Evolutionary conservation across 2,113 vertebrate species (phyloP).

Genomic region (Pseudolaguvia tuberculata): DNA sequence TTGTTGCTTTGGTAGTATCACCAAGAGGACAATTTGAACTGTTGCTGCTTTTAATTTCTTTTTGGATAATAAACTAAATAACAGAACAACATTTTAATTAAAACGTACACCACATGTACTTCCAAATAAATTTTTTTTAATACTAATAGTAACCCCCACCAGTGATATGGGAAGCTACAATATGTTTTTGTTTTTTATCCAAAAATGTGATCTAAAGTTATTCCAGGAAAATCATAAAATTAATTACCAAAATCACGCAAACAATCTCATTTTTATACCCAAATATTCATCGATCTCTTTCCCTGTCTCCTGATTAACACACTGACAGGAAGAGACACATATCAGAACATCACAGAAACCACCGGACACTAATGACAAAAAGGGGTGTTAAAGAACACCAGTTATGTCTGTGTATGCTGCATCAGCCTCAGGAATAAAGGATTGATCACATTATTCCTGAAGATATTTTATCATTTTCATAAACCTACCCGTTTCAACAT

Average conservation of each 20-base stretch:
- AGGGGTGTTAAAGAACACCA: background rate
- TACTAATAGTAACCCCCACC: background rate
- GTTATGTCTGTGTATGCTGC: background rate
- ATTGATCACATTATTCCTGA: background rate
- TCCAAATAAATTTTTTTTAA: no score
- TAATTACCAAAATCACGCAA: background rate
- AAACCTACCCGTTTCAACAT: conserved; percentile 23
- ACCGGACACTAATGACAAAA: background rate
- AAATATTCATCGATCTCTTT: background rate
- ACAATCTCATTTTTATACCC: background rate
- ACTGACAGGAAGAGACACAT: background rate
- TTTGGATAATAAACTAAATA: no score
- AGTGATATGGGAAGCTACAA: background rate
- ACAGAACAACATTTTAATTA: no score
- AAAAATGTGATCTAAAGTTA: background rate
- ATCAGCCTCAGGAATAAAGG: background rate
- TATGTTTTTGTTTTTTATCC: background rate
- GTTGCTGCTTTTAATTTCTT: no score
- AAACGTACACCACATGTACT: no score
- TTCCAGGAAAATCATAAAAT: background rate
- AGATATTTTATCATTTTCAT: background rate
- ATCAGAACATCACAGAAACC: background rate
- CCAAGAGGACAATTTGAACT: no score
- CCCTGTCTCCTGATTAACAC: background rate
- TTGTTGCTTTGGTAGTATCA: background rate